Conservation (phyloP, 2,113 vertebrate genomes). For the Vulpes ferrilata region DNA sequence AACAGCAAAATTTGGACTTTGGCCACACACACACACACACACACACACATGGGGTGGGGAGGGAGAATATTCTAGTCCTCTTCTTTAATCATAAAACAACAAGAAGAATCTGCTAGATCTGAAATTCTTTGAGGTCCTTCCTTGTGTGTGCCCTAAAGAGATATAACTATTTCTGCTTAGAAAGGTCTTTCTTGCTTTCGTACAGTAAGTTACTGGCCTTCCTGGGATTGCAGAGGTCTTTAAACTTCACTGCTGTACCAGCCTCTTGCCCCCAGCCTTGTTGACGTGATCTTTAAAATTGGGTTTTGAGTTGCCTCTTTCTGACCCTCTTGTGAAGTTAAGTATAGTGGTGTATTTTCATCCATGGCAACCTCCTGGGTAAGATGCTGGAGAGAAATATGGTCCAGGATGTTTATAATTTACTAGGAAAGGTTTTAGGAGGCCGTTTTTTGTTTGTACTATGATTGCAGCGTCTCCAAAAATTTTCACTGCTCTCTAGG, state of each 20-base stretch:
- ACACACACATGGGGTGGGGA: background rate
- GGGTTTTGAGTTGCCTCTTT: conserved; percentile 30
- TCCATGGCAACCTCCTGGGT: background rate
- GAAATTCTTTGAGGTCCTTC: conserved; percentile 45
- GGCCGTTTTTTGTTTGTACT: background rate
- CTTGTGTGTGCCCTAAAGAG: background rate
- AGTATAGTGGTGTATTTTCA: background rate
- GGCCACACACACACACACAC: background rate
- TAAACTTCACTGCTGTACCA: background rate
- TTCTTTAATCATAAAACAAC: conserved; percentile 44
- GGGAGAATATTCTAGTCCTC: background rate
- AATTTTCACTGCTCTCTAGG: background rate
- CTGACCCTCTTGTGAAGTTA: background rate
- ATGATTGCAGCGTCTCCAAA: background rate
- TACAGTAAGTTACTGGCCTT: background rate
- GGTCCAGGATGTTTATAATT: conserved; percentile 36
- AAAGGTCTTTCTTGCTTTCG: conserved; percentile 32
- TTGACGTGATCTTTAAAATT: conserved; percentile 6
- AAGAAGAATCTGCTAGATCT: conserved; percentile 51
- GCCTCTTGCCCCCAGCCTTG: background rate
- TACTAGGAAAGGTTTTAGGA: background rate
- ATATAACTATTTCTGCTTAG: background rate
- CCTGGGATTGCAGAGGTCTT: conserved; percentile 28
- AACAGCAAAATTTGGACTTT: conserved; percentile 49
- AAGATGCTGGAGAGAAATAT: background rate